These are phyloP conservation scores for Thunnus albacares DNA, from an alignment of 2,797 vertebrate genomes.

Conservation along the genomic window DNA sequence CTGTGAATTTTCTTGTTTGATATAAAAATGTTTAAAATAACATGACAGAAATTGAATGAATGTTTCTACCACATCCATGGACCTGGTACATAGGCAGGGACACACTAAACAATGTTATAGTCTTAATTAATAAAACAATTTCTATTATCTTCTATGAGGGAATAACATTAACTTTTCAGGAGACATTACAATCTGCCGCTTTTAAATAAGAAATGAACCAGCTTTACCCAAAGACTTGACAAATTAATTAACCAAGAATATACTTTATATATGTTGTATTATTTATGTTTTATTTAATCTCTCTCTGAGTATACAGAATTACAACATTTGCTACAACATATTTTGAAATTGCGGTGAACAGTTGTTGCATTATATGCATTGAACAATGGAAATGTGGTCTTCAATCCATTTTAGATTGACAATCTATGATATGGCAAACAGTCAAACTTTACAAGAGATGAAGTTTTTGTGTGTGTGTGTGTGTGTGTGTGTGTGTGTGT, in stretches of 20 bases:
- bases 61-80: background rate
- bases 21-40: background rate
- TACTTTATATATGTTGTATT: conserved; percentile 28
- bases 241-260: conserved; percentile 38
- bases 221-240: conserved; percentile 31
- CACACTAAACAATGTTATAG: conserved; percentile 18
- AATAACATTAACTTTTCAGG: conserved; percentile 46
- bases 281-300: conserved; percentile 28
- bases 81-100: too few relatives aligned
- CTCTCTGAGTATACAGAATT: background rate
- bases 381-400: conserved; percentile 20
- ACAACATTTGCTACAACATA: background rate
- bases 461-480: too few relatives aligned
- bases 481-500: too few relatives aligned
- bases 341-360: conserved; percentile 6
- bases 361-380: conserved; percentile 1
- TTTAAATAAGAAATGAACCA: conserved; percentile 28
- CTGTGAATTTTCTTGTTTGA: background rate
- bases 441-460: background rate
- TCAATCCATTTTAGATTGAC: conserved; percentile 14
- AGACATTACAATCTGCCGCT: conserved; percentile 8
- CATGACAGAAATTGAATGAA: background rate
- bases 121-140: conserved; percentile 62
- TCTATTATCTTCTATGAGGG: conserved; percentile 28
- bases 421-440: conserved; percentile 13